Evolutionary conservation across 2,888 invertebrate genomes (phyloP).

Genomic region (Caenorhabditis sp.): DNA sequence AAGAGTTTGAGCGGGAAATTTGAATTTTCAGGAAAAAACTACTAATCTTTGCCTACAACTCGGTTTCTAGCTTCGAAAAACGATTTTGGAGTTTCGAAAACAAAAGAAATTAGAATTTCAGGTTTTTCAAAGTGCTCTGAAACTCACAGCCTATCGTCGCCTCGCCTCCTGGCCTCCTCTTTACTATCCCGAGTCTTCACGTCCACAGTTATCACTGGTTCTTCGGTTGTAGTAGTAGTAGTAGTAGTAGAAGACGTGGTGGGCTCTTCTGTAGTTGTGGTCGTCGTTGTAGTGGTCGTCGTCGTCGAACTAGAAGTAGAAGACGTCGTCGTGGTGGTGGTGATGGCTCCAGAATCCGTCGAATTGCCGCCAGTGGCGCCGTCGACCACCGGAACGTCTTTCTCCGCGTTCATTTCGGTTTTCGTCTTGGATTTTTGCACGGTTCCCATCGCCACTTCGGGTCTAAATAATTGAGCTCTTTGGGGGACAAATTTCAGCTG

Average conservation of each 20-base stretch:
- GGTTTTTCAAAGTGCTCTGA: neutral
- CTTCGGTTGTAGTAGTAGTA: slow-evolving; percentile 23
- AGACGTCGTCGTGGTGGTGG: slow-evolving; percentile 3
- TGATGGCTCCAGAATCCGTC: slow-evolving; percentile 15
- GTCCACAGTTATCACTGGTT: slow-evolving; percentile 44
- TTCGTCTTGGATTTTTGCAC: slow-evolving; percentile 64
- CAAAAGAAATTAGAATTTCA: too few relatives aligned
- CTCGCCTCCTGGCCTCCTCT: slow-evolving; percentile 4
- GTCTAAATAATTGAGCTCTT: slow-evolving; percentile 49
- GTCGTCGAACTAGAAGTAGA: slow-evolving; percentile 39
- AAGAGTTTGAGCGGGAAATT: too few relatives aligned
- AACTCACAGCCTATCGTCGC: neutral
- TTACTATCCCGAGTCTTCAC: slow-evolving; percentile 52
- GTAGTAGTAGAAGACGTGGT: too few relatives aligned
- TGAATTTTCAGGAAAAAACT: too few relatives aligned
- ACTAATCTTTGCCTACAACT: too few relatives aligned
- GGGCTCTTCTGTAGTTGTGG: slow-evolving; percentile 40
- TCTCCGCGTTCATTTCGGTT: slow-evolving; percentile 65
- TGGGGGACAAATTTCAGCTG: neutral
- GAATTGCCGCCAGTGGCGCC: slow-evolving; percentile 22
- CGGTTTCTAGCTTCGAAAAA: neutral
- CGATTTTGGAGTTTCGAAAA: neutral
- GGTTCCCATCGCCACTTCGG: slow-evolving; percentile 67
- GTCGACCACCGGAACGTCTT: slow-evolving; percentile 25
- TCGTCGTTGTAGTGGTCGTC: slow-evolving; percentile 46